Evolutionary conservation across 2,888 invertebrate genomes (phyloP), one percentile per base, ranked within the genome.

Genomic region (Onthophagus sagittarius): DNA sequence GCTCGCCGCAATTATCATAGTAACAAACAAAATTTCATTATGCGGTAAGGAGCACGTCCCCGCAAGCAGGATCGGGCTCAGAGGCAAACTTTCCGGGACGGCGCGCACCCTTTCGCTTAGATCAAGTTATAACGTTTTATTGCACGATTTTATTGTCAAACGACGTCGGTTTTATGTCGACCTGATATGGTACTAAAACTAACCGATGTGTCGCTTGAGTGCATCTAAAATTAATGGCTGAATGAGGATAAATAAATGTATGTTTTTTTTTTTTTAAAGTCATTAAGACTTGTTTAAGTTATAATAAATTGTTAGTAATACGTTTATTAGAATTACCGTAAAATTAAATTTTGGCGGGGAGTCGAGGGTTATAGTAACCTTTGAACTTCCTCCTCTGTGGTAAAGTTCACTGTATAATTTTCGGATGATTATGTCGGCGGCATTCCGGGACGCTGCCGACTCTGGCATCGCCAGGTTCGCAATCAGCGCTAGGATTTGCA

Each of bases 21-120:
- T 67, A 67, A 67, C 67, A 67, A 67, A 67, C 67, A 67, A 67
- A 67, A 31, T 67, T 67, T 67, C 31, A 67, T 67, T 32, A 67
- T 32, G 67, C 67, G 31, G 31, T n/a, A 32, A 67, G 67, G 67
- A 67, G 67, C n/a, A 32, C 67, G 9, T n/a, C 23, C 67, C 67
- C 23, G 67, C 23, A 23, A 23, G 23, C 23, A 23, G 23, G 23
- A 23, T 23, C 23, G 23, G 23, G 23, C 23, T 9, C 39, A 53
- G 39, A 11, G 39, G 9, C 7, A 53, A 53, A 53, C 39, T 53
- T 53, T 53, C 2, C 39, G 39, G 39, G 39, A 53, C 39, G 39
- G 9, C 39, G 39, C 39, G 7, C 39, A 53, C 39, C 39, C 39
- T 53, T 53, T 53, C 39, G 39, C 39, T 23, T 23, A 53, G 39